These are phyloP conservation scores for Ophraella communa DNA, from an alignment of 2,888 invertebrate species.

Conservation along the genomic window DNA sequence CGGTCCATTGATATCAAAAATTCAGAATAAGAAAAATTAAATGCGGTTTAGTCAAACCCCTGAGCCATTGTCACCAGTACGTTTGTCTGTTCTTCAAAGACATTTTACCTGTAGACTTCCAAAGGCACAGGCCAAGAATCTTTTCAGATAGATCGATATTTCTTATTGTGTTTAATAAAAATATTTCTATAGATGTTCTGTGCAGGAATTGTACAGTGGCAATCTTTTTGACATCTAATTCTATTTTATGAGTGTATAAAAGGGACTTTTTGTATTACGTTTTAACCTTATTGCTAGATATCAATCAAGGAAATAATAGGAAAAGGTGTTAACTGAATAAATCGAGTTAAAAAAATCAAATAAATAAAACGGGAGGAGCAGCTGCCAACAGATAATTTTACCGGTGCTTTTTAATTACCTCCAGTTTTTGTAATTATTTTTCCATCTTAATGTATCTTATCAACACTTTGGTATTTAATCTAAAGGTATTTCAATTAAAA, in stretches of 20 bases:
- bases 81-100: slow-evolving; percentile 35
- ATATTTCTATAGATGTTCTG: slow-evolving; percentile 26
- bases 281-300: not conserved
- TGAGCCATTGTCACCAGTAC: slow-evolving; percentile 46
- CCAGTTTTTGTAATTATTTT: too few species aligned
- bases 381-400: not conserved
- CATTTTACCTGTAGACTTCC: slow-evolving; percentile 38
- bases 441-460: too few species aligned
- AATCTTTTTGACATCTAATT: slow-evolving; percentile 7
- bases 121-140: slow-evolving; percentile 28
- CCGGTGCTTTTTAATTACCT: not conserved
- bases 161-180: slow-evolving; percentile 33
- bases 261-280: not conserved
- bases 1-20: slow-evolving; percentile 49
- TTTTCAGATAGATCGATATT: slow-evolving; percentile 19
- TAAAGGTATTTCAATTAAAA: too few species aligned
- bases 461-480: too few species aligned
- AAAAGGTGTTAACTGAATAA: not conserved
- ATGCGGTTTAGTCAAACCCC: slow-evolving; percentile 56
- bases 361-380: not conserved
- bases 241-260: not conserved
- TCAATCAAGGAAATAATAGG: not conserved
- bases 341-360: not conserved
- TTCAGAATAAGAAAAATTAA: slow-evolving; percentile 50
- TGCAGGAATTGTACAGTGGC: slow-evolving; percentile 12